phyloP scores from a whole-genome alignment of 2,888 invertebrate species.

The Drosophila multiciliata region DNA sequence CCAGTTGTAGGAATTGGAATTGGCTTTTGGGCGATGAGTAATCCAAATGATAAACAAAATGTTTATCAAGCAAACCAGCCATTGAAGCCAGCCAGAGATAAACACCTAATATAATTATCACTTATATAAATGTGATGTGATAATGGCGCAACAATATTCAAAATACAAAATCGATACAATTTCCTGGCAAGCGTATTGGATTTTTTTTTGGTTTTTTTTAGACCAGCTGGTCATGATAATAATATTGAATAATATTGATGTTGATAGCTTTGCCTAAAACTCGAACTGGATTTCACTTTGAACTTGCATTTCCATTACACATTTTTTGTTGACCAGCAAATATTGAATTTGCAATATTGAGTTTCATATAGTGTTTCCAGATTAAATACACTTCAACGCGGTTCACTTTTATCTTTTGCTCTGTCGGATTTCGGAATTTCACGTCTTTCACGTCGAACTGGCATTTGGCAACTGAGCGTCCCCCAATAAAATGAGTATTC shows the following conservation, averaged over 20 bases:
- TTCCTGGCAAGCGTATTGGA: constrained; percentile 29
- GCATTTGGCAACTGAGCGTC: constrained; percentile 68
- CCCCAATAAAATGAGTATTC: constrained; percentile 36
- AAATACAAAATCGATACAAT: constrained; percentile 77
- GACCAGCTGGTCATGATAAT: constrained; percentile 1
- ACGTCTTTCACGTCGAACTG: constrained; percentile 71
- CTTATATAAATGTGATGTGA: constrained; percentile 76
- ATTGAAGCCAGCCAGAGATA: constrained; percentile 49
- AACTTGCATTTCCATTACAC: not conserved
- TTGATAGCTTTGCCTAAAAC: not conserved
- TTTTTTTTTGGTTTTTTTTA: not conserved
- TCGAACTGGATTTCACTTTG: constrained; percentile 9
- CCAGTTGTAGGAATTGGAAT: constrained; percentile 28
- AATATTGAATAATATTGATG: not conserved
- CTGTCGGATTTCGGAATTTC: constrained; percentile 22
- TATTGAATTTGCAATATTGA: constrained; percentile 4
- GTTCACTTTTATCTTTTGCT: constrained; percentile 12
- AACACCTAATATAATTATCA: constrained; percentile 79
- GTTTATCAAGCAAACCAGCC: constrained; percentile 41
- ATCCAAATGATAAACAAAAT: constrained; percentile 62
- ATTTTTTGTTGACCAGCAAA: constrained; percentile 22
- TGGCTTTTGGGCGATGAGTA: constrained; percentile 61
- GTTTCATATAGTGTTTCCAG: not conserved
- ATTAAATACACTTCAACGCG: constrained; percentile 16
- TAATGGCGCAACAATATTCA: constrained; percentile 78